These are phyloP conservation scores for Saimiri boliviensis DNA, from an alignment of 2,113 vertebrate genomes.

Conservation along the genomic window DNA sequence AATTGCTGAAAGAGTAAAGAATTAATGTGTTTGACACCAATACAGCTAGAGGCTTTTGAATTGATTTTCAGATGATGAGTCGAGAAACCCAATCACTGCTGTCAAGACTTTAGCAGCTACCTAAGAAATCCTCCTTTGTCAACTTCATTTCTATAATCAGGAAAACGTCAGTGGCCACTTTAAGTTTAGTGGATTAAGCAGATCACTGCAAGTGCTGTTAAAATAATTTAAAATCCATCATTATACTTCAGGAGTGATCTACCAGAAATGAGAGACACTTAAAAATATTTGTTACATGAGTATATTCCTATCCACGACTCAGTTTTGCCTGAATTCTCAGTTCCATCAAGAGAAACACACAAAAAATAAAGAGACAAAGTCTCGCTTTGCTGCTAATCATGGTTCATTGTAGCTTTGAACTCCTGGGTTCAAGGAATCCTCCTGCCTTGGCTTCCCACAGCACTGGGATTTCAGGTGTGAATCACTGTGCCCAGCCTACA, in stretches of 20 bases:
- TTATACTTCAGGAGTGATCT: background rate
- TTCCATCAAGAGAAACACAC: background rate
- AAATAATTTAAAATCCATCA: constrained; percentile 41
- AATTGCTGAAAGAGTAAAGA: background rate
- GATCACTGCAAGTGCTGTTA: background rate
- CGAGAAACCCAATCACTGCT: background rate
- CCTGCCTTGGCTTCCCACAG: too few relatives aligned
- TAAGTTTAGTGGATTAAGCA: constrained; percentile 33
- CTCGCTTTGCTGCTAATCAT: too few relatives aligned
- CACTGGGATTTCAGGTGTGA: too few relatives aligned
- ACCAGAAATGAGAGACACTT: background rate
- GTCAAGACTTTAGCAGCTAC: background rate
- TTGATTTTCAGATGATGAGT: background rate
- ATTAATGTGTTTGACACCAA: background rate
- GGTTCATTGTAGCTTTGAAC: too few relatives aligned
- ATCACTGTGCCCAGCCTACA: too few relatives aligned
- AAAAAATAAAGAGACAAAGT: background rate
- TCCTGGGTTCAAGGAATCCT: too few relatives aligned
- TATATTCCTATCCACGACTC: background rate
- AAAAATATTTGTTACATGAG: background rate
- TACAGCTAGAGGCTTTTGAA: background rate
- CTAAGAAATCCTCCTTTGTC: constrained; percentile 27
- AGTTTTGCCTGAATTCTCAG: background rate
- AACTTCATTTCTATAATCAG: background rate
- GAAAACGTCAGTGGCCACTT: background rate